These are phyloP conservation scores for Formicarius rufipectus DNA, from an alignment of 2,113 vertebrate genomes.

Conservation along the genomic window DNA sequence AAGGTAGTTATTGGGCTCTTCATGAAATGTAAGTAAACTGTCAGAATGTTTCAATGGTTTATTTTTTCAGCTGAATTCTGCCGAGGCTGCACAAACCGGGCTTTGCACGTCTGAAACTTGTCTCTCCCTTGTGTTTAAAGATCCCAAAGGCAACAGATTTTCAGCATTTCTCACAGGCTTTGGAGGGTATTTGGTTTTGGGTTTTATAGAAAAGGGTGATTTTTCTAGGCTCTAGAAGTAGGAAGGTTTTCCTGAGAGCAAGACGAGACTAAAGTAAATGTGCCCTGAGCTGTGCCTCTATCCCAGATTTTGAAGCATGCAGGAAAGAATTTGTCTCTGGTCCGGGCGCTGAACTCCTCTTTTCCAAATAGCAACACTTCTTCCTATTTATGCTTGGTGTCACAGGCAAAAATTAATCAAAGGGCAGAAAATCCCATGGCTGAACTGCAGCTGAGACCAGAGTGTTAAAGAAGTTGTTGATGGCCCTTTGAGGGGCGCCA, in stretches of 20 bases:
- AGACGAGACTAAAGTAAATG: not conserved
- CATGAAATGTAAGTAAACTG: not conserved
- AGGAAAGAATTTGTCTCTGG: not conserved
- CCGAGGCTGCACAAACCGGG: not conserved
- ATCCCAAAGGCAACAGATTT: not conserved
- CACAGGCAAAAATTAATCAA: not conserved
- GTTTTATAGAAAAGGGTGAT: not conserved
- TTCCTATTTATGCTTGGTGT: not conserved
- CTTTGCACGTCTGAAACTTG: not conserved
- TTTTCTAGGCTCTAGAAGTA: not conserved
- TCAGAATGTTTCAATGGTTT: not conserved
- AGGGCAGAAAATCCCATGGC: not conserved
- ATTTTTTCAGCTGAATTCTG: not conserved
- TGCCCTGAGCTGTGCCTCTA: not conserved
- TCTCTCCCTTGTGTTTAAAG: not conserved
- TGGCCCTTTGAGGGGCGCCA: not conserved
- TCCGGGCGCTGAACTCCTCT: fast-evolving
- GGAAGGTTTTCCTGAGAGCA: not conserved
- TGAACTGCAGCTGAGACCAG: not conserved
- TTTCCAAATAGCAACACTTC: not conserved
- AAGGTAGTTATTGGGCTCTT: not conserved
- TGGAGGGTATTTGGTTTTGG: not conserved
- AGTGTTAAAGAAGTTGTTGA: not conserved
- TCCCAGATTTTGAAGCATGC: not conserved
- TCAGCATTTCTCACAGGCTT: not conserved